Base-by-base conservation (phyloP, 2,113 vertebrate genomes). In the Pseudonaja textilis region DNA sequence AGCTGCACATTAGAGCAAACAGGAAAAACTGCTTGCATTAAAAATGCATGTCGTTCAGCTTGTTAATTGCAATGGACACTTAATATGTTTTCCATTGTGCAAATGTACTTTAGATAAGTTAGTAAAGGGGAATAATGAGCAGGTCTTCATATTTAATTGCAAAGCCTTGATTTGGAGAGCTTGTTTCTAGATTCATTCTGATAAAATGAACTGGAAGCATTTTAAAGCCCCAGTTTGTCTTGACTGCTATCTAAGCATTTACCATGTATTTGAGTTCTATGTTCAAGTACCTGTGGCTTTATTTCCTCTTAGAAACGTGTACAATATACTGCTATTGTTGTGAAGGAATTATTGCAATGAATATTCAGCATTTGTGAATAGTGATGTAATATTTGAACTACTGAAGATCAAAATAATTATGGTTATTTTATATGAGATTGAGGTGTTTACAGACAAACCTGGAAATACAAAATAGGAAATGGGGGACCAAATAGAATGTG, bases 101-200 rank as follows among this genome's bases (percentile, higher is more conserved):
- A 96, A 95, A 95, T 94, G 94, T 94, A 93, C 96, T 95, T 93
- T 42, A 93, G 91, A 93, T 92, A 64, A 16, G 64, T 90, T 81
- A 39, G 74, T 1, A 42, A 81, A 89, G 34, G 59, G 57, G 54
- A 57, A 55, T 39, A 10, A 50, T 20, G 50, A 90, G 57, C n/a
- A 54, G 52, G 6, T 61, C 25, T 26, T 89, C 50, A 45, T 55
- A 81, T 56, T 81, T 88, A 34, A 39, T 16, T 85, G 89, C 89
- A 89, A 94, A 91, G 89, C 61, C 20, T 1, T 56, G 93, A 18
- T 12, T 1, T 61, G 92, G 39, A 18, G 93, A 94, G 88, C 29
- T 93, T 92, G 22, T 54, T 92, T 90, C 61, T 94, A 56, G 88
- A 85, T 52, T 7, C 45, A 29, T 86, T 85, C 29, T 52, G 92